Base-by-base conservation (phyloP, 2,113 vertebrate genomes). In the Corythoichthys haematopterus region DNA sequence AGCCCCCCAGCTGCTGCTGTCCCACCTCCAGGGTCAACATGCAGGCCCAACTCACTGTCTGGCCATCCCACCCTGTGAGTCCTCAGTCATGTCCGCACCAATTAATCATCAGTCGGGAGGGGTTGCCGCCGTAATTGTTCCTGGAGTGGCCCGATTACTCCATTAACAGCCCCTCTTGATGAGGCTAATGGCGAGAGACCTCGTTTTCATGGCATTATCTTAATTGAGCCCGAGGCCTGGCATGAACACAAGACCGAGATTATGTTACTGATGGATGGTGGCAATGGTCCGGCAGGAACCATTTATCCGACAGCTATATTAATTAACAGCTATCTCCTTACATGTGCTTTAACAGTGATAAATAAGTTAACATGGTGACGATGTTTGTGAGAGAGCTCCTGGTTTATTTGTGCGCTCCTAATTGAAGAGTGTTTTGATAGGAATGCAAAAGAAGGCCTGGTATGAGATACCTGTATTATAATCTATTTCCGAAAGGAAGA, bases 141-240 rank as follows among this genome's bases (percentile, higher is more conserved):
- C 87, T 89, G 83, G 93, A 95, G 94, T 87, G 93, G 88, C 92
- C 94, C 94, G 93, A 96, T 99, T 95, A 98, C 92, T 92, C 88
- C 90, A 94, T 97, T 96, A 96, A 93, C 90, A 88, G 91, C 91
- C 87, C 86, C 85, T 83, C 70, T 62, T 88, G 86, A 88, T 86
- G 91, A 90, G 83, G 92, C 93, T 95, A 95, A 96, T 93, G 92
- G 93, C 73, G 90, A 88, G 92, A 92, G 93, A 91, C 91, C 92
- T 96, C 91, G 93, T 98, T 96, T 96, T 93, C 95, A 98, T 98
- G 92, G 92, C 94, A 98, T 97, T 98, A 96, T 91, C 92, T 93
- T 98, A 98, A 98, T 98, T 95, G 94, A 94, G 93, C 88, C 84
- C 71, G 91, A 75, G 82, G 87, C 86, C 80, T 85, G 85, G 91